Percentiles rank a stretch among this genome's conserved stretches.
Conservation (phyloP, 1,140 invertebrate species). For the Cardiocondyla obscurior region DNA sequence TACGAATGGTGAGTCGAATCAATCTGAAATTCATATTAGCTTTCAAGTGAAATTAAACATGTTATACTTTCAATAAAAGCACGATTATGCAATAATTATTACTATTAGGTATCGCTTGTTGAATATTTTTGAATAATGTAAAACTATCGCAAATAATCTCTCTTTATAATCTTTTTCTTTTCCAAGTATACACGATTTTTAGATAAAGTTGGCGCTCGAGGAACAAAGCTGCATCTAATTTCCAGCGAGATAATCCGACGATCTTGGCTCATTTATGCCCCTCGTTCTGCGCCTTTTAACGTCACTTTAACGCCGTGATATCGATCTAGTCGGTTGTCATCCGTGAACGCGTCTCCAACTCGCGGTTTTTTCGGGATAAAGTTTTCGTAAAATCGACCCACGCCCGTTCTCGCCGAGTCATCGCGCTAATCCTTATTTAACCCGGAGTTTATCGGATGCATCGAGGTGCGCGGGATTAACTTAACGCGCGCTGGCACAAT, state of each 20-base stretch:
- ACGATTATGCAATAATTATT: neutral
- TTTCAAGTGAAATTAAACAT: neutral
- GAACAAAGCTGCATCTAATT: constrained; percentile 1
- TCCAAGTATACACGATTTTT: neutral
- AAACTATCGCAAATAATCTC: neutral
- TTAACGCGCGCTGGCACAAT: constrained; percentile 63
- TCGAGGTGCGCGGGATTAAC: constrained; percentile 71
- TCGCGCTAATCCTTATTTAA: constrained; percentile 77
- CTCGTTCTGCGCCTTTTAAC: constrained; percentile 62
- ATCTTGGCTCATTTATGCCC: neutral
- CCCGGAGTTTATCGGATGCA: constrained; percentile 68
- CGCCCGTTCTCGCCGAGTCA: constrained; percentile 67
- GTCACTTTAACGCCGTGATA: constrained; percentile 67
- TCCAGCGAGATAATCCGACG: constrained; percentile 26
- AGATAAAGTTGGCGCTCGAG: neutral
- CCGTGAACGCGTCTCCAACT: neutral
- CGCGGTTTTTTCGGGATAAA: constrained; percentile 5
- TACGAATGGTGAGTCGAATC: no score
- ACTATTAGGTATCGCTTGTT: neutral
- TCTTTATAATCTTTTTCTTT: neutral
- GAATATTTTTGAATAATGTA: neutral
- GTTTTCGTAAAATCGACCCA: constrained; percentile 1
- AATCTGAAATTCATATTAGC: neutral
- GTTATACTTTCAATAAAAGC: neutral
- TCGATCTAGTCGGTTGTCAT: constrained; percentile 47